Base-by-base conservation (phyloP, 2,113 vertebrate genomes). In the Peromyscus maniculatus region DNA sequence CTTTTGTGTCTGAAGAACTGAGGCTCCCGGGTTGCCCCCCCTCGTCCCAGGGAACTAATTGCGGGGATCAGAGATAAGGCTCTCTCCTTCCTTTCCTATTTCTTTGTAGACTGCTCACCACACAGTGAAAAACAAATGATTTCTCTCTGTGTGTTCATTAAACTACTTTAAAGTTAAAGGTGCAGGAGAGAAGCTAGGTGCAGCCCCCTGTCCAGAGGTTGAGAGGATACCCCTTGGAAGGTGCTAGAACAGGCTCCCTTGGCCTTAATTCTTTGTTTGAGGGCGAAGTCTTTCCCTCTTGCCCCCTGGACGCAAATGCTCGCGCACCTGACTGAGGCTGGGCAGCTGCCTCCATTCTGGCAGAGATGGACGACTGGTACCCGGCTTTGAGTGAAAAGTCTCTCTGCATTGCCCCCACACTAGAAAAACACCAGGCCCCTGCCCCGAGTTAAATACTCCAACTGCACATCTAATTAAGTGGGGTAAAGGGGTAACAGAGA, bases 1-100 rank as follows among this genome's bases (percentile, higher is more conserved):
- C 99, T 99, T 99, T 99, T 99, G 98, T 99, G 98, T 98, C 98
- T 98, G 98, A 99, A 99, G 98, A 98, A 98, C 98, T 98, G 97
- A 98, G 98, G 98, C 98, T 98, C 98, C 98, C 87, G 94, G 97
- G 97, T 97, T 98, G 97, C 98, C 97, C 98, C 98, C 97, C 96
- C 97, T 98, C 98, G 98, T 98, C 98, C 98, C 98, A 98, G 98
- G 98, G 98, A 98, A 99, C 98, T 98, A 99, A 99, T 98, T 99
- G 98, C 98, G 98, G 98, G 97, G 98, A 99, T 98, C 98, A 98
- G 98, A 98, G 98, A 98, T 98, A 99, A 99, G 98, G 98, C 98
- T 96, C 98, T 98, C 98, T 98, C 98, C 98, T 98, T 98, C 94
- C 91, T 91, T 97, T 94, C 90, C 94, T 95, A 95, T 87, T 95